phyloP scores from a whole-genome alignment of 1,140 invertebrate genomes.

The Kradibia gibbosae region DNA sequence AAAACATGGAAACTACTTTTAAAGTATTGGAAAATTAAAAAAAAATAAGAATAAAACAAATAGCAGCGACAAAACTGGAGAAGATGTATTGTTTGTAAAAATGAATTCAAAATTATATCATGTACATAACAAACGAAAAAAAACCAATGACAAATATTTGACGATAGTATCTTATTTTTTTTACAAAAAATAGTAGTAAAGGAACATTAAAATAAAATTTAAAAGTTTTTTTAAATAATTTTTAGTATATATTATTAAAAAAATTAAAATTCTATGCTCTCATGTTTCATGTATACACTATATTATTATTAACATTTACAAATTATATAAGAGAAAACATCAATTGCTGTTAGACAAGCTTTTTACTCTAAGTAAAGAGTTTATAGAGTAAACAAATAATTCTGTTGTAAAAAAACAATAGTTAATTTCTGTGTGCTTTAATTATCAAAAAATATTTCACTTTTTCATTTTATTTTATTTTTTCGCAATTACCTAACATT shows the following conservation, averaged over 20 bases:
- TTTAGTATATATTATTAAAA: conserved; percentile 47
- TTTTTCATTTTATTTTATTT: conserved; percentile 33
- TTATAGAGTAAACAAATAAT: conserved; percentile 11
- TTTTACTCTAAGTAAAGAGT: conserved; percentile 11
- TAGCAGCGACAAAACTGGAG: conserved; percentile 4
- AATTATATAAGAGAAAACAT: neutral
- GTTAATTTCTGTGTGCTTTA: conserved; percentile 30
- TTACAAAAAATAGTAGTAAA: conserved; percentile 43
- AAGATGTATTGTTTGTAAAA: conserved; percentile 46
- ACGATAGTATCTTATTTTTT: conserved; percentile 52
- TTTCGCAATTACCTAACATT: conserved; percentile 28
- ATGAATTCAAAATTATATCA: conserved; percentile 43
- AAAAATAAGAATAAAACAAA: conserved; percentile 27
- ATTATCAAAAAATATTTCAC: conserved; percentile 20
- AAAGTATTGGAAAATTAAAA: conserved; percentile 31
- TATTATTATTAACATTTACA: conserved; percentile 42
- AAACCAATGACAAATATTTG: conserved; percentile 43
- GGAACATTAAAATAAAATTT: conserved; percentile 41
- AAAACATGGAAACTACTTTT: conserved; percentile 30
- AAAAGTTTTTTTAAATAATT: conserved; percentile 46
- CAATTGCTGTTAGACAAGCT: neutral
- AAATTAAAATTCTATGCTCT: conserved; percentile 42
- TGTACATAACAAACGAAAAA: conserved; percentile 43
- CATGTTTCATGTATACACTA: conserved; percentile 43
- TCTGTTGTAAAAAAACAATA: neutral